These are phyloP conservation scores for Vanacampus margaritifer DNA, from an alignment of 2,113 vertebrate species.

Conservation along the genomic window DNA sequence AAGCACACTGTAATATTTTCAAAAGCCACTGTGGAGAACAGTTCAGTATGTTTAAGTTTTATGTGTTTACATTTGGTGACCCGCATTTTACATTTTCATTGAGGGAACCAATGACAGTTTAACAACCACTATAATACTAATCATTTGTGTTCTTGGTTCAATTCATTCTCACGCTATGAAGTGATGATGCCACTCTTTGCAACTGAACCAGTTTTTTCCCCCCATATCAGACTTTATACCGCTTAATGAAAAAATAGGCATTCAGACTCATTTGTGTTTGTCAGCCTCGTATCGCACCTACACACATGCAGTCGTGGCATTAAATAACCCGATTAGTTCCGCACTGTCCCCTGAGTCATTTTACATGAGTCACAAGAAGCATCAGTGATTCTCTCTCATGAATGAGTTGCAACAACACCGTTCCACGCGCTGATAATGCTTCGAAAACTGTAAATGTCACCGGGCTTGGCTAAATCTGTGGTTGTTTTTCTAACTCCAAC, in stretches of 20 bases:
- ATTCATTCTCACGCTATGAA: not conserved
- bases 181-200: too few species aligned
- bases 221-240: not conserved
- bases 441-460: conserved; percentile 8
- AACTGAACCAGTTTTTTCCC: too few species aligned
- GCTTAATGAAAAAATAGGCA: not conserved
- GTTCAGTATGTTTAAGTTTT: not conserved
- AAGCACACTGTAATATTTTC: conserved; percentile 5
- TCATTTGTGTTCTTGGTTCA: too few species aligned
- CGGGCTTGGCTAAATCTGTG: not conserved
- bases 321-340: conserved; percentile 14
- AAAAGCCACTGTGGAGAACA: conserved; percentile 3
- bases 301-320: not conserved
- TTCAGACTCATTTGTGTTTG: not conserved
- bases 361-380: conserved; percentile 15
- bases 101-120: not conserved
- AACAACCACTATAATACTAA: too few species aligned
- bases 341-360: conserved; percentile 10
- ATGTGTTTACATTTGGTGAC: not conserved
- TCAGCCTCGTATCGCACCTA: not conserved
- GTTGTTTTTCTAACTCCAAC: not conserved
- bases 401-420: not conserved
- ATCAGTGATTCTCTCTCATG: not conserved
- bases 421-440: conserved; percentile 1
- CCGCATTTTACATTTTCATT: not conserved